phyloP scores from a whole-genome alignment of 2,113 vertebrate species.

The Amphiprion percula region DNA sequence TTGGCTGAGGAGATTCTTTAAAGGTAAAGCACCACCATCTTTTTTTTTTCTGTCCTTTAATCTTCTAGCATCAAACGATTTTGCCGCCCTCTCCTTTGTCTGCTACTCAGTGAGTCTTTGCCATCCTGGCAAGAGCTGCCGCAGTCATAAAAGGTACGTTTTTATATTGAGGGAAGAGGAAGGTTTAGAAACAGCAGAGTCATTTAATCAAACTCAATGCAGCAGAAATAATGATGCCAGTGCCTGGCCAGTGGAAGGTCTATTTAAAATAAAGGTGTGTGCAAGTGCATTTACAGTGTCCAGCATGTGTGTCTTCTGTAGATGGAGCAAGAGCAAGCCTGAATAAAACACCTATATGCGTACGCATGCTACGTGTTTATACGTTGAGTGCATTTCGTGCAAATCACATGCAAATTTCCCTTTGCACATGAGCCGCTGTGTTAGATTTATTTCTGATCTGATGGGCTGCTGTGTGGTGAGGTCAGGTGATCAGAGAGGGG shows the following conservation, averaged over 20 bases:
- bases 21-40: conserved; percentile 17
- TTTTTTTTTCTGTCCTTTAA: conserved; percentile 68
- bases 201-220: conserved; percentile 63
- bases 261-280: conserved; percentile 22
- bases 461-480: conserved; percentile 40
- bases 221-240: conserved; percentile 58
- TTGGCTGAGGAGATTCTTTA: conserved; percentile 55
- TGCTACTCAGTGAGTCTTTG: conserved; percentile 41
- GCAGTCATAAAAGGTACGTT: conserved; percentile 61
- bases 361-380: neutral
- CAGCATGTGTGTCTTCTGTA: neutral
- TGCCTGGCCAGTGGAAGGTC: conserved; percentile 8
- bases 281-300: neutral
- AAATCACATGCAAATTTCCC: conserved; percentile 4
- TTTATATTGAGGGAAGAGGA: conserved; percentile 66
- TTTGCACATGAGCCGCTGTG: neutral
- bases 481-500: conserved; percentile 55
- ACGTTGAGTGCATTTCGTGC: conserved; percentile 3
- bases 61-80: conserved; percentile 75
- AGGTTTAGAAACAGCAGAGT: conserved; percentile 38
- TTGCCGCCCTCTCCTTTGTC: conserved; percentile 47
- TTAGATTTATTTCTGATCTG: conserved; percentile 24
- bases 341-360: neutral
- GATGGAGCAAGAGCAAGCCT: neutral
- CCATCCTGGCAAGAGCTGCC: conserved; percentile 35